Percentiles rank a stretch among this genome's conserved stretches.
phyloP scores from a whole-genome alignment of 2,113 vertebrate genomes.

The Tringa solitaria region DNA sequence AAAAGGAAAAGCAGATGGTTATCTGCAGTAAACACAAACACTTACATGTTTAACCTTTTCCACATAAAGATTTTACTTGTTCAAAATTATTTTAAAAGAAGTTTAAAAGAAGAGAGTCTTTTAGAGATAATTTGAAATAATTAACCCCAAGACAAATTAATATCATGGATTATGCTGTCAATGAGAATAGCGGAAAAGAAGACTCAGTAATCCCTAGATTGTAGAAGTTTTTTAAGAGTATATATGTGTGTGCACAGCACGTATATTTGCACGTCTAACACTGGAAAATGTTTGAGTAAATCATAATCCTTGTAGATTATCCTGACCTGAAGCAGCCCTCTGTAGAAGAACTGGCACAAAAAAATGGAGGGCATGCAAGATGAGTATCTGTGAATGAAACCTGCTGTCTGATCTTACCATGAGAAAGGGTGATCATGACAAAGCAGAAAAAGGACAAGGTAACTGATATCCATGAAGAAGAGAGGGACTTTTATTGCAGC shows the following conservation, averaged over 20 bases:
- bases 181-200: background rate
- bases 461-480: constrained; percentile 61
- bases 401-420: background rate
- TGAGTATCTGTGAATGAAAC: constrained; percentile 19
- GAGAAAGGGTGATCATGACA: background rate
- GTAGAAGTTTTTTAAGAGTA: background rate
- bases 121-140: background rate
- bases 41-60: background rate
- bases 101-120: background rate
- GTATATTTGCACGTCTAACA: background rate
- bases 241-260: background rate
- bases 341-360: constrained; percentile 85
- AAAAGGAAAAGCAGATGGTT: background rate
- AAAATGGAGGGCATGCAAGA: constrained; percentile 75
- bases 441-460: background rate
- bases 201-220: background rate
- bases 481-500: constrained; percentile 64
- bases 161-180: background rate
- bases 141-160: background rate
- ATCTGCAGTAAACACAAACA: background rate
- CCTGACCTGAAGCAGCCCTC: constrained; percentile 65
- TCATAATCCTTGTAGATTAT: constrained; percentile 66
- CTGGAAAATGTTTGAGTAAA: background rate
- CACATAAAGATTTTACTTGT: background rate
- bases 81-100: background rate